A percentile compares a stretch with the other conserved stretches of the same genome.
Evolutionary conservation across 2,888 invertebrate species (phyloP).

Genomic region (Stenodera caucasica): DNA sequence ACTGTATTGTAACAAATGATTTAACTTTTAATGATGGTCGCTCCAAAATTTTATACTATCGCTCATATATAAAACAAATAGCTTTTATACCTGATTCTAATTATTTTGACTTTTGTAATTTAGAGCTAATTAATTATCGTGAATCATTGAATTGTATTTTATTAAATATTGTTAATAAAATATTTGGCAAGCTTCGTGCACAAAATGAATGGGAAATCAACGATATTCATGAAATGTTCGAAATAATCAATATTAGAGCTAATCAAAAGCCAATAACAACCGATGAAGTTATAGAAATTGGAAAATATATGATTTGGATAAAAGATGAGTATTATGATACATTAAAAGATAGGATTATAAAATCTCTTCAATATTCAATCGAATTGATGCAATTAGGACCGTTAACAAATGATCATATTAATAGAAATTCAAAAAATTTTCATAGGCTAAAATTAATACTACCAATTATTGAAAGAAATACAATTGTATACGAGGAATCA

Average conservation of each 20-base stretch:
- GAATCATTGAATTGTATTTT: slow-evolving; percentile 62
- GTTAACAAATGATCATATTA: slow-evolving; percentile 72
- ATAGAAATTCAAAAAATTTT: slow-evolving; percentile 74
- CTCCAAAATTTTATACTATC: slow-evolving; percentile 63
- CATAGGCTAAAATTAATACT: slow-evolving; percentile 80
- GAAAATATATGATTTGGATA: slow-evolving; percentile 74
- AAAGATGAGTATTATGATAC: slow-evolving; percentile 70
- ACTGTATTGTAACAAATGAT: slow-evolving; percentile 46
- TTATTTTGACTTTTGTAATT: slow-evolving; percentile 66
- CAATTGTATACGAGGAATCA: slow-evolving; percentile 72
- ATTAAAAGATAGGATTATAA: slow-evolving; percentile 68
- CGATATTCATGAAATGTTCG: slow-evolving; percentile 70
- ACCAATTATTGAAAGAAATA: slow-evolving; percentile 78
- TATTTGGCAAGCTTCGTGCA: slow-evolving; percentile 65
- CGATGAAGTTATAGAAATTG: slow-evolving; percentile 77
- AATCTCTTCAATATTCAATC: slow-evolving; percentile 66
- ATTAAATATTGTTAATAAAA: slow-evolving; percentile 60
- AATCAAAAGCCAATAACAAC: slow-evolving; percentile 74
- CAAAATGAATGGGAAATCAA: slow-evolving; percentile 67
- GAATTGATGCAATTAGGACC: slow-evolving; percentile 75
- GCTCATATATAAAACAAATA: slow-evolving; percentile 61
- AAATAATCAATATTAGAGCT: slow-evolving; percentile 68
- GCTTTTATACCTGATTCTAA: slow-evolving; percentile 65
- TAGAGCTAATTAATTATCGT: slow-evolving; percentile 64
- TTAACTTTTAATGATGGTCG: slow-evolving; percentile 63